Percentiles rank a stretch among this genome's conserved stretches.
These are phyloP conservation scores for Chloroceryle inda DNA, from an alignment of 2,797 vertebrate species.

Conservation along the genomic window DNA sequence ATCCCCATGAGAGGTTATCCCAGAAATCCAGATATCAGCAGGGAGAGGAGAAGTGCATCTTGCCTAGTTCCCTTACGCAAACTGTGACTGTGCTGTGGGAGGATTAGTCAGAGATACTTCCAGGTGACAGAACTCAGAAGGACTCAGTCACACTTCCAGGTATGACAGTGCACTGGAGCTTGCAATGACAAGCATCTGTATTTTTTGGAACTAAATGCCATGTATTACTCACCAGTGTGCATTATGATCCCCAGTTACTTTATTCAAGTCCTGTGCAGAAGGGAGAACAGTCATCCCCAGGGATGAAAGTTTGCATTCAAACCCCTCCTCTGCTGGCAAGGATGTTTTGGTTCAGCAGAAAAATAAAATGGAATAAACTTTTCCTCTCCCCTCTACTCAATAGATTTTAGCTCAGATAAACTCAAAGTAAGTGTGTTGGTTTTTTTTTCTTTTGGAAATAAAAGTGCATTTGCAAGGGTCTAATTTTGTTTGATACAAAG, in stretches of 20 bases:
- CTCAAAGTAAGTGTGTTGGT: not conserved
- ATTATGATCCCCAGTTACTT: not conserved
- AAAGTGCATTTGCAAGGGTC: not conserved
- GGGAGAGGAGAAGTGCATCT: not conserved
- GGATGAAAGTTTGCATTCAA: not conserved
- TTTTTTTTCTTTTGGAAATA: not conserved
- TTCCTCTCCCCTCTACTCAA: not conserved
- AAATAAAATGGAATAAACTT: not conserved
- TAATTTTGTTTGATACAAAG: not conserved
- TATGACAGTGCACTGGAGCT: not conserved
- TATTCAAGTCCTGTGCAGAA: not conserved
- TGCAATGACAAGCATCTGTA: not conserved
- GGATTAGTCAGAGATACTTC: not conserved
- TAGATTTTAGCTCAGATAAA: not conserved
- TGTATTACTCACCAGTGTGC: not conserved
- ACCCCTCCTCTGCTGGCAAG: not conserved
- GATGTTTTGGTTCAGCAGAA: not conserved
- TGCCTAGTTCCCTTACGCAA: not conserved
- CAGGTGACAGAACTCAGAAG: not conserved
- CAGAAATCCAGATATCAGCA: not conserved
- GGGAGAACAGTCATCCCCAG: not conserved
- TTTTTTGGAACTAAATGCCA: not conserved
- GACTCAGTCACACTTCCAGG: not conserved
- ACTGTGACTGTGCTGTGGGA: not conserved
- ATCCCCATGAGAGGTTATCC: not conserved